Percentiles rank a stretch among this genome's conserved stretches.
Conservation (phyloP, 2,113 vertebrate genomes). For the Cynoglossus semilaevis region DNA sequence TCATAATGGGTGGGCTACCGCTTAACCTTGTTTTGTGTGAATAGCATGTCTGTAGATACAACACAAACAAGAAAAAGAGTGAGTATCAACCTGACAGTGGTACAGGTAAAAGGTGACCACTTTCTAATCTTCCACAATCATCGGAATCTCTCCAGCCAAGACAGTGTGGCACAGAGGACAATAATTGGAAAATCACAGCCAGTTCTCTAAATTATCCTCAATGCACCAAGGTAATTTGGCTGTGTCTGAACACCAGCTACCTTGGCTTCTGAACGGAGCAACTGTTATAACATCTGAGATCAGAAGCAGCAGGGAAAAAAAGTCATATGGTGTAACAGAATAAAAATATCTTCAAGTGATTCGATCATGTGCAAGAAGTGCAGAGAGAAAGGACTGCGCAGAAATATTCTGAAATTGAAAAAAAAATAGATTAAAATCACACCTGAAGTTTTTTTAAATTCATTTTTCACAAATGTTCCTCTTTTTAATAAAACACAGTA, state of each 20-base stretch:
- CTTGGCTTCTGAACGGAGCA: conserved; percentile 37
- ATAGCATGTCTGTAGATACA: conserved; percentile 11
- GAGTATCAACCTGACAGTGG: conserved; percentile 6
- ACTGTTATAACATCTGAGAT: conserved; percentile 33
- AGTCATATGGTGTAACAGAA: not conserved
- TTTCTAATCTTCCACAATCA: conserved; percentile 50
- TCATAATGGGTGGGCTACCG: conserved; percentile 38
- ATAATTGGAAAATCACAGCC: conserved; percentile 69
- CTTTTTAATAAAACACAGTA: too few species aligned
- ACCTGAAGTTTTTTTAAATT: not conserved
- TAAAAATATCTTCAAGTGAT: conserved; percentile 6
- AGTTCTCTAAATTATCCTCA: conserved; percentile 62
- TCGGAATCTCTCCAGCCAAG: conserved; percentile 43
- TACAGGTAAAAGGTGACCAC: conserved; percentile 19
- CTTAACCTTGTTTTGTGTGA: conserved; percentile 41
- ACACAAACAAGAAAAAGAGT: not conserved
- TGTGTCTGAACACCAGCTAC: conserved; percentile 50
- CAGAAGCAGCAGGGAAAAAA: not conserved
- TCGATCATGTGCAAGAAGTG: not conserved
- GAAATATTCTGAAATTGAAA: not conserved
- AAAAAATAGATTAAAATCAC: not conserved
- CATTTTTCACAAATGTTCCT: not conserved
- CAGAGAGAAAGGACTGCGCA: not conserved
- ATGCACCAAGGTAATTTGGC: conserved; percentile 58
- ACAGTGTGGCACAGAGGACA: conserved; percentile 51